Conservation (phyloP, 2,113 vertebrate genomes). For the Taurulus bubalis region DNA sequence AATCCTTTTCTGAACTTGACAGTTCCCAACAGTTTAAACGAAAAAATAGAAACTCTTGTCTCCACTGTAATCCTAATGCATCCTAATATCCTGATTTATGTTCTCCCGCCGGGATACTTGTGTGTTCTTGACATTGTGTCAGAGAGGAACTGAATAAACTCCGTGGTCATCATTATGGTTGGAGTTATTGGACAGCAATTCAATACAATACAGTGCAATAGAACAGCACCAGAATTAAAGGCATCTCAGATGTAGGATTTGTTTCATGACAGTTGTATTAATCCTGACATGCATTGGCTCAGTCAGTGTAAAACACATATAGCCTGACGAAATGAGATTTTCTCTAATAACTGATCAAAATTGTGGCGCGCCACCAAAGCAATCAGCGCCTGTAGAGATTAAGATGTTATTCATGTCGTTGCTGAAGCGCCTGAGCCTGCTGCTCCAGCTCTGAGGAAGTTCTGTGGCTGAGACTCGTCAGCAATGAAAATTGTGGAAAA, state of each 20-base stretch:
- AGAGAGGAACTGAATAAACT: constrained; percentile 5
- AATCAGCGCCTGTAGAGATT: not conserved
- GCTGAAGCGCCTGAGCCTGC: not conserved
- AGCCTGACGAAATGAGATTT: not conserved
- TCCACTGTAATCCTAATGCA: not conserved
- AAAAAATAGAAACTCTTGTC: not conserved
- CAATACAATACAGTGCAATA: not conserved
- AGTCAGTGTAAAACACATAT: not conserved
- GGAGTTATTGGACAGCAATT: not conserved
- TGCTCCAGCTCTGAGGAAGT: not conserved
- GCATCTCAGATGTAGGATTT: not conserved
- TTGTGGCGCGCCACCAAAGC: not conserved
- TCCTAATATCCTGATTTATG: not conserved
- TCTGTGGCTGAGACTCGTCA: not conserved
- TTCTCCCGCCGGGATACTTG: not conserved
- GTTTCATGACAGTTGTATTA: not conserved
- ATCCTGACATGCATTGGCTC: not conserved
- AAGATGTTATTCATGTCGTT: not conserved
- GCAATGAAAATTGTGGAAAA: not conserved
- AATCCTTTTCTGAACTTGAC: not conserved
- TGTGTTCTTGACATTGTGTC: not conserved
- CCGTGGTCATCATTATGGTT: not conserved
- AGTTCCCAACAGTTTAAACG: not conserved
- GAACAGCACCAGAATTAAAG: not conserved
- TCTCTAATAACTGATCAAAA: not conserved